These are phyloP conservation scores for Cygnus olor DNA, from an alignment of 2,797 vertebrate species.

Conservation along the genomic window DNA sequence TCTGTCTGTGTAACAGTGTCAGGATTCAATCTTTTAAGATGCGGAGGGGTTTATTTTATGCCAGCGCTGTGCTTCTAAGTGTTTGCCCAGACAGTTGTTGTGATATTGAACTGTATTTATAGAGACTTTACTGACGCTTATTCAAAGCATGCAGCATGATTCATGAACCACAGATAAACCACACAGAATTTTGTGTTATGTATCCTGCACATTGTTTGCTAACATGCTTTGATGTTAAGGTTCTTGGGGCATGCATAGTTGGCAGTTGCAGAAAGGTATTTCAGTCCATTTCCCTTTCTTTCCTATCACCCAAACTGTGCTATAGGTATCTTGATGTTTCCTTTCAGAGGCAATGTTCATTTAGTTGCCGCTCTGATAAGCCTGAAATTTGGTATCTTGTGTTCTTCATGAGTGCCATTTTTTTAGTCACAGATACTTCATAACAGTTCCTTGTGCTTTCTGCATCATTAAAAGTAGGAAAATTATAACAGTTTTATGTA, in stretches of 20 bases:
- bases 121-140: neutral
- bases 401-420: neutral
- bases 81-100: neutral
- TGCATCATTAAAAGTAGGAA: neutral
- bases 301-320: fast-evolving
- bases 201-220: neutral
- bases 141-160: neutral
- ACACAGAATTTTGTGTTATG: neutral
- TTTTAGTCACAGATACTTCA: neutral
- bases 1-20: neutral
- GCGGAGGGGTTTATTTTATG: neutral
- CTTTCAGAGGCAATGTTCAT: neutral
- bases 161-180: neutral
- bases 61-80: neutral
- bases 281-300: neutral
- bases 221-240: neutral
- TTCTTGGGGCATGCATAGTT: neutral
- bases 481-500: neutral
- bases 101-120: neutral
- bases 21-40: neutral
- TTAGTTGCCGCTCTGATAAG: neutral
- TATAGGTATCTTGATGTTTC: neutral
- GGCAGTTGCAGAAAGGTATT: neutral
- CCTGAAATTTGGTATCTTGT: neutral
- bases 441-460: neutral